Percentiles rank a stretch among this genome's conserved stretches.
These are phyloP conservation scores for Lamellibrachia columna DNA, from an alignment of 2,888 invertebrate genomes.

Conservation along the genomic window DNA sequence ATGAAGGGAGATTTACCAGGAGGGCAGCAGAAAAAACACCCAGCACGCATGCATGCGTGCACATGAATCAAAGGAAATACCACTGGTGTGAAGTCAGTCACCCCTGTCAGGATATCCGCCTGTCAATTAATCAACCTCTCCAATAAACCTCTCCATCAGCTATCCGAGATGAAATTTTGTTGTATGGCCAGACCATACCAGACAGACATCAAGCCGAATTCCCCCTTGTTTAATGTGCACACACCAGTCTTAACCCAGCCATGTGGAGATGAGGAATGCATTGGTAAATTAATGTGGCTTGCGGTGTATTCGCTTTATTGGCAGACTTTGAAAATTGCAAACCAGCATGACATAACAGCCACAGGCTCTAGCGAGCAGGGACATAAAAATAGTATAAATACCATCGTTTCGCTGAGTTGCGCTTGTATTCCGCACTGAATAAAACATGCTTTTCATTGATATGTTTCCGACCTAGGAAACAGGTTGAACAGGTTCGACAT, in stretches of 20 bases:
- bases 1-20: no score
- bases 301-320: background rate
- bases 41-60: background rate
- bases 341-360: background rate
- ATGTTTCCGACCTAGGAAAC: background rate
- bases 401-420: background rate
- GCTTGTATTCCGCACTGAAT: background rate
- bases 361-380: no score
- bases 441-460: background rate
- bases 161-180: background rate
- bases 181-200: background rate
- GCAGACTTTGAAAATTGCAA: constrained; percentile 16
- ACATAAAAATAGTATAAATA: constrained; percentile 10
- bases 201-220: background rate
- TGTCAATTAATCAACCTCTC: background rate
- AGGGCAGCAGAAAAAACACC: no score
- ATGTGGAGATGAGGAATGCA: background rate
- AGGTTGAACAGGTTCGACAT: background rate
- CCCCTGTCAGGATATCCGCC: background rate
- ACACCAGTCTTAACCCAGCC: background rate
- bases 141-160: background rate
- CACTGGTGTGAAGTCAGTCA: background rate
- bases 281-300: background rate
- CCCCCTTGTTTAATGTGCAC: background rate
- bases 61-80: background rate